A percentile compares a stretch with the other conserved stretches of the same genome.
Evolutionary conservation across 2,888 invertebrate species (phyloP).

Genomic region (Rhagium mordax): DNA sequence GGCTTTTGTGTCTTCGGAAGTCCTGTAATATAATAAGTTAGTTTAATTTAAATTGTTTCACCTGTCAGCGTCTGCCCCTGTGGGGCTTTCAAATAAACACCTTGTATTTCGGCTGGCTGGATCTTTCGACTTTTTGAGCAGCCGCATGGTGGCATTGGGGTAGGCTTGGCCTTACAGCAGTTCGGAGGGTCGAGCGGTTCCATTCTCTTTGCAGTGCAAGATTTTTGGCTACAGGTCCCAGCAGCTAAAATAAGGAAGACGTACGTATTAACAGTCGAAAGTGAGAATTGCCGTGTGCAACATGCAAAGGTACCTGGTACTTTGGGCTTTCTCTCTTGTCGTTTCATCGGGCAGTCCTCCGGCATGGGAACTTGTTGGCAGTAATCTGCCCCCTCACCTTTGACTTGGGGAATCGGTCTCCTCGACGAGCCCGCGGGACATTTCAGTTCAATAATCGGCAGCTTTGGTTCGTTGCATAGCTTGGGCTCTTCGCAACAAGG

Average conservation of each 20-base stretch:
- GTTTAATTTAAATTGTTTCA: too few relatives aligned
- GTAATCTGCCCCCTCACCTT: not conserved
- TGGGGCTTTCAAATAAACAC: too few relatives aligned
- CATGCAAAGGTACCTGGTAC: too few relatives aligned
- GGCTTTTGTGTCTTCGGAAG: not conserved
- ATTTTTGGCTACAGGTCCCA: conserved; percentile 9
- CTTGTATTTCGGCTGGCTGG: too few relatives aligned
- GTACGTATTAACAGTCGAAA: too few relatives aligned
- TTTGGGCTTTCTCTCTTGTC: not conserved
- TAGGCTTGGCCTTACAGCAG: conserved; percentile 17
- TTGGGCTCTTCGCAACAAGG: not conserved
- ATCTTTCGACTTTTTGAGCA: not conserved
- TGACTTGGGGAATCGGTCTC: not conserved
- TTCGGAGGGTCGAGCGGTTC: conserved; percentile 34
- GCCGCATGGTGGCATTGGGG: not conserved
- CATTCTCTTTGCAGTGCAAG: conserved; percentile 16
- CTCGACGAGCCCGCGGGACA: not conserved
- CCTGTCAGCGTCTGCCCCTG: too few relatives aligned
- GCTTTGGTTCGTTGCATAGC: not conserved
- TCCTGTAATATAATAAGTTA: not conserved
- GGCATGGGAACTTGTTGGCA: not conserved
- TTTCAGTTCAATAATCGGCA: not conserved
- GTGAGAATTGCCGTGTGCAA: too few relatives aligned
- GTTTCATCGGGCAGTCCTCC: not conserved
- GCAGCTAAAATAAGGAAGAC: too few relatives aligned